These are phyloP conservation scores for Diglossa brunneiventris DNA, from an alignment of 2,113 vertebrate genomes.

Conservation along the genomic window DNA sequence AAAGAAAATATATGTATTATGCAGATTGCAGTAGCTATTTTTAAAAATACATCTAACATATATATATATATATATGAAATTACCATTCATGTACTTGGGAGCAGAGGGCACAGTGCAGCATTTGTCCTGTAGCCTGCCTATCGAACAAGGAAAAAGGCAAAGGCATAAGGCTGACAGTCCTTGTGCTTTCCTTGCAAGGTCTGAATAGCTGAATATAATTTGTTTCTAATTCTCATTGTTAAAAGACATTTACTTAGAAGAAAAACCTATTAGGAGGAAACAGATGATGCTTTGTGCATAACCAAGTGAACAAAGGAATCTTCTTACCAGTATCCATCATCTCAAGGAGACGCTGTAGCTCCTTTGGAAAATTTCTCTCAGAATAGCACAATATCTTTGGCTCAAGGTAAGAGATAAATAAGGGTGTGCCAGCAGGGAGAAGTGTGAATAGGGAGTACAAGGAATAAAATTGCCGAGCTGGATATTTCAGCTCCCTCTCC, in stretches of 20 bases:
- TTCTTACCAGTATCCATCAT: background rate
- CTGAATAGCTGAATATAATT: background rate
- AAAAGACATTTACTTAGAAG: background rate
- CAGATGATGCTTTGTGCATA: background rate
- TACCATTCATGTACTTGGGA: background rate
- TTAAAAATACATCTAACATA: too few species aligned
- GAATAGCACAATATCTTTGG: background rate
- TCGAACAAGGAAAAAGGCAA: background rate
- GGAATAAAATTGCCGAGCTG: background rate
- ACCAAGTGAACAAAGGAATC: background rate
- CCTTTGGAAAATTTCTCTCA: background rate
- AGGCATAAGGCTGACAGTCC: background rate
- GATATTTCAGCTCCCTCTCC: background rate
- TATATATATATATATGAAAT: background rate
- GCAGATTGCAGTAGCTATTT: background rate
- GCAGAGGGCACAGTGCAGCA: background rate
- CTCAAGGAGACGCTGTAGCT: background rate
- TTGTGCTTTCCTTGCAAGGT: background rate
- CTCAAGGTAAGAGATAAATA: conserved; percentile 16
- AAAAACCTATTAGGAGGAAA: conserved; percentile 4
- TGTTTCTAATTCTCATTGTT: conserved; percentile 9
- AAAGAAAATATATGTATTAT: background rate
- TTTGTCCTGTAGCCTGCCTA: background rate
- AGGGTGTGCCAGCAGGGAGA: background rate
- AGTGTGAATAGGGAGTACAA: background rate